A percentile compares a stretch with the other conserved stretches of the same genome.
phyloP scores from a whole-genome alignment of 1,140 invertebrate species.

The Babylonia areolata region DNA sequence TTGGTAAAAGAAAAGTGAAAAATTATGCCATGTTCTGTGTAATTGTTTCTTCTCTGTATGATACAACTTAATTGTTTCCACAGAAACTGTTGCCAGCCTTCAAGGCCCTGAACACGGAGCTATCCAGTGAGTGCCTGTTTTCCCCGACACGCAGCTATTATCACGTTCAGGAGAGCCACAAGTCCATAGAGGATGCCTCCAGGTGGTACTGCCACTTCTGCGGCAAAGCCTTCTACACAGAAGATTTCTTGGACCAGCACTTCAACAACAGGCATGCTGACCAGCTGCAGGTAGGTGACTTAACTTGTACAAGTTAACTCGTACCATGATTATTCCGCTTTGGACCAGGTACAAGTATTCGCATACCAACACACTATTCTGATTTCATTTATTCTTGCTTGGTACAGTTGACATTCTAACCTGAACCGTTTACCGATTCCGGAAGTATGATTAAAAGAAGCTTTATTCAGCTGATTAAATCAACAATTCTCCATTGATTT shows the following conservation, averaged over 20 bases:
- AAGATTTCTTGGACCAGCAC: conserved; percentile 90
- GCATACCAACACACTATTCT: no score
- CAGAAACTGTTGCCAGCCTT: conserved; percentile 92
- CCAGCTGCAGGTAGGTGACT: conserved; percentile 83
- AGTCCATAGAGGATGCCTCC: conserved; percentile 79
- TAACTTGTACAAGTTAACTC: no score
- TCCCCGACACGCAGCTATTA: conserved; percentile 91
- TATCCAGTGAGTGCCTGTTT: conserved; percentile 92
- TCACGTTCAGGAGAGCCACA: conserved; percentile 83
- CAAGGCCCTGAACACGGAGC: conserved; percentile 86
- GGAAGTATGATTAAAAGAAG: no score
- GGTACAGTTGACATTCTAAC: no score
- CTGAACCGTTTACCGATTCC: no score
- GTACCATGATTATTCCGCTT: no score
- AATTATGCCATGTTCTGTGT: neutral
- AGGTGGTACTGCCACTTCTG: conserved; percentile 94
- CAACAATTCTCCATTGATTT: no score
- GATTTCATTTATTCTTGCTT: no score
- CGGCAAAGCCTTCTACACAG: conserved; percentile 93
- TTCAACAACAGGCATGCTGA: conserved; percentile 92
- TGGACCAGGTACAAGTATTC: no score
- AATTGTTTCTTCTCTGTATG: neutral
- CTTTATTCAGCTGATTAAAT: no score
- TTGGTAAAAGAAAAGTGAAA: neutral
- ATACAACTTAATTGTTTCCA: conserved; percentile 48